These are phyloP conservation scores for Paralinhomoeus sp. DNA, from an alignment of 2,888 invertebrate species.

Conservation along the genomic window DNA sequence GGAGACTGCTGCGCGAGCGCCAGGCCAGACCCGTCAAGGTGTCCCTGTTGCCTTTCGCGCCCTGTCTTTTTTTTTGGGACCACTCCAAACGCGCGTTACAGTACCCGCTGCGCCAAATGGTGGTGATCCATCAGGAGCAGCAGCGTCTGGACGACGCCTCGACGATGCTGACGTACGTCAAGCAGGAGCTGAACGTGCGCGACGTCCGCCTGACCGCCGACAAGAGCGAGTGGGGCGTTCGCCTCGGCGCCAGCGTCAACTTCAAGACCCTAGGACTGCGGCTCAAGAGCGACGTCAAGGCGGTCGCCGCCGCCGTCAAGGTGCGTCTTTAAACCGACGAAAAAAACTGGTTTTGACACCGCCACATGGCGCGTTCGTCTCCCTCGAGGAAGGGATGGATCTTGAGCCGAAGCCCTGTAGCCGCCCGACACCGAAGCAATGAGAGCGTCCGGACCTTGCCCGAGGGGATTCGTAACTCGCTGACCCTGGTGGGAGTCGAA, in stretches of 20 bases:
- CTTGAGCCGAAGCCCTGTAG: no score
- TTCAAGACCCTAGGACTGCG: conserved; percentile 67
- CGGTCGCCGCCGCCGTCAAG: conserved; percentile 56
- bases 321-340: conserved; percentile 9
- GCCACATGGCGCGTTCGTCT: no score
- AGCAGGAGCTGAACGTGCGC: conserved; percentile 70
- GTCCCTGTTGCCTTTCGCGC: conserved; percentile 1
- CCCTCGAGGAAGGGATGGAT: no score
- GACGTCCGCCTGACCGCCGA: conserved; percentile 47
- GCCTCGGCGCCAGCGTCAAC: conserved; percentile 74
- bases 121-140: conserved; percentile 68
- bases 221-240: conserved; percentile 72
- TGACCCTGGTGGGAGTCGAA: no score
- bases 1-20: conserved; percentile 69
- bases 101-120: conserved; percentile 80
- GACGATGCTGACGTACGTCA: conserved; percentile 56
- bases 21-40: conserved; percentile 73
- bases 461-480: no score
- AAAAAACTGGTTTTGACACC: no score
- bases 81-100: conserved; percentile 16
- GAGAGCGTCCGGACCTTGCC: no score
- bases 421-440: no score
- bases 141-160: conserved; percentile 52
- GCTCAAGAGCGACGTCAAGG: conserved; percentile 68
- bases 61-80: background rate